Evolutionary conservation across 2,888 invertebrate species (phyloP).

Genomic region (Trachelus troglodyta): DNA sequence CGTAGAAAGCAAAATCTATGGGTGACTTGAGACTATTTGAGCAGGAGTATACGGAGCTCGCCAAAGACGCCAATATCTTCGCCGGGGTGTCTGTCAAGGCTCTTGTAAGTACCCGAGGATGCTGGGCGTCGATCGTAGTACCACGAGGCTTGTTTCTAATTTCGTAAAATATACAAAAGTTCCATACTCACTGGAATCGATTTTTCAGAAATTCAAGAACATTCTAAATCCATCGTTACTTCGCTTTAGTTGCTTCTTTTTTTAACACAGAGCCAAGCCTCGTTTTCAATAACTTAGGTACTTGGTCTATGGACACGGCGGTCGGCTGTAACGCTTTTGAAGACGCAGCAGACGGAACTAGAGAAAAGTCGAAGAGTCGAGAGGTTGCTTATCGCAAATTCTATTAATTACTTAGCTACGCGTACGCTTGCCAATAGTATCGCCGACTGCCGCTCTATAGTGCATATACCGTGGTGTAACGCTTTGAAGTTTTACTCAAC

Average conservation of each 20-base stretch:
- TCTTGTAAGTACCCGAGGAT: conserved; percentile 70
- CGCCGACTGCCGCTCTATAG: not conserved
- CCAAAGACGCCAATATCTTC: conserved; percentile 65
- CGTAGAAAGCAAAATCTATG: conserved; percentile 71
- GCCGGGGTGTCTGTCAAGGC: conserved; percentile 73
- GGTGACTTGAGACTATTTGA: conserved; percentile 65
- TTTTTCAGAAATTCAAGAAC: not conserved
- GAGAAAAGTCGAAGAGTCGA: not conserved
- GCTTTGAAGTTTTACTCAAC: conserved; percentile 6
- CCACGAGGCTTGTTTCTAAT: conserved; percentile 22
- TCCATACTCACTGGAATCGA: not conserved
- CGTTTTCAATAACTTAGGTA: not conserved
- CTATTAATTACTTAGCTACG: not conserved
- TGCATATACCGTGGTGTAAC: not conserved
- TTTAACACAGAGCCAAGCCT: not conserved
- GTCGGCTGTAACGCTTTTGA: not conserved
- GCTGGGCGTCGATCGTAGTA: conserved; percentile 22
- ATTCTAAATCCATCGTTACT: not conserved
- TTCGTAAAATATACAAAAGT: not conserved
- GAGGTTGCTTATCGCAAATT: not conserved
- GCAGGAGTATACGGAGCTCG: conserved; percentile 55
- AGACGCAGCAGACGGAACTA: not conserved
- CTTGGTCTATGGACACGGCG: not conserved
- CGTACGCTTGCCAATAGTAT: not conserved
- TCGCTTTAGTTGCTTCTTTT: conserved; percentile 5